Evolutionary conservation across 1,140 invertebrate genomes (phyloP), one percentile per base, ranked within the genome.

Genomic region (Caenorhabditis latens): DNA sequence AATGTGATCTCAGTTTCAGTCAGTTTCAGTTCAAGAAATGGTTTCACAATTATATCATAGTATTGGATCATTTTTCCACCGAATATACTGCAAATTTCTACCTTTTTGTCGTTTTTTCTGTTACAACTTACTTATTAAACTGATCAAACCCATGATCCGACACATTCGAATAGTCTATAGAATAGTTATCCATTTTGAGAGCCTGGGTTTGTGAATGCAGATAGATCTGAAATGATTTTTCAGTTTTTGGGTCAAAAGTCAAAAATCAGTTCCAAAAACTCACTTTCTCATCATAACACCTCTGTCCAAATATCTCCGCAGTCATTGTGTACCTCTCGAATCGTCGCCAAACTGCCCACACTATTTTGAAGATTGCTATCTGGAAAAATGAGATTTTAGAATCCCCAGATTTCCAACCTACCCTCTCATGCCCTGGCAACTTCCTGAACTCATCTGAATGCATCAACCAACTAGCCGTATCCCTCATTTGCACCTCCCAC

Each of bases 271-370:
- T 11, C 16, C 50, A 53, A 63, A 11, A 63, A 11, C 46, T 5
- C n/a, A 79, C 71, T 50, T 79, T 79, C 53, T 79, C 71, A 79
- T 79, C 71, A 21, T 50, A 79, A 50, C 71, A 79, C 46, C n/a
- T 50, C 40, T 79, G 71, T 50, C 71, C 71, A 40, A 79, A 79
- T 4, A 79, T 50, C 46, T 79, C 46, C 4, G 71, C 71, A 1
- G 71, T 43, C 71, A 79, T 79, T 32, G 71, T 79, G 46, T 50
- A 79, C 71, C 71, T 79, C 46, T 79, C 71, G 46, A 79, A 79
- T 50, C 71, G 32, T 0, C 71, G 43, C 71, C 71, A 79, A 8
- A 79, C 71, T 50, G 71, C 71, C 71, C 71, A 79, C 2, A 79
- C 46, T 50, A 53, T 79, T 79, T 79, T 79, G 71, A 79, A 79